Conservation (phyloP, 2,113 vertebrate genomes). For the Aplodontia rufa region DNA sequence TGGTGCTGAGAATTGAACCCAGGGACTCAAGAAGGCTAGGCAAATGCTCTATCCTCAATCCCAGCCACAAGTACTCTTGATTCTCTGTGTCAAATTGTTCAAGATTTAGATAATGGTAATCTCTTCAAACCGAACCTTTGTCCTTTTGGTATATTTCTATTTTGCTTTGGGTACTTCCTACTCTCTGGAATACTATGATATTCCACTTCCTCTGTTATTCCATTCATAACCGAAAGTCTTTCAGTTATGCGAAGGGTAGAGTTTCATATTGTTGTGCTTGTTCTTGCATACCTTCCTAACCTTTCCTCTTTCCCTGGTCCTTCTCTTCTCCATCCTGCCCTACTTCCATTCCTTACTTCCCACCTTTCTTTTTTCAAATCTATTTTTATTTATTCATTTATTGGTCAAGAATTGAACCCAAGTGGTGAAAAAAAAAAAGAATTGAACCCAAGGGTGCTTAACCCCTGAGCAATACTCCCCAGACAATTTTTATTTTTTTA, state of each 20-base stretch:
- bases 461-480: no score
- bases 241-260: neutral
- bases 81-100: neutral
- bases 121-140: neutral
- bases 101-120: neutral
- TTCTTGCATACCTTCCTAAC: neutral
- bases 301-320: no score
- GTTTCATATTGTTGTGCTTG: neutral
- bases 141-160: neutral
- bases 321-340: no score
- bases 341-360: no score
- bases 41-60: no score
- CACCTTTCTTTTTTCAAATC: rapidly evolving
- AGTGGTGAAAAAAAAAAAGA: no score
- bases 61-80: no score
- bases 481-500: neutral
- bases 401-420: no score
- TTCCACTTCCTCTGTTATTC: neutral
- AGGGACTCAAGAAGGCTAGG: no score
- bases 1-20: no score
- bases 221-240: neutral
- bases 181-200: neutral
- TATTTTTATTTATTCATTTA: neutral
- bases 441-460: no score
- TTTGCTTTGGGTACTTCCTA: neutral